Percentiles rank a stretch among this genome's conserved stretches.
Conservation (phyloP, 2,888 invertebrate species). For the Calliopum simillimum region DNA sequence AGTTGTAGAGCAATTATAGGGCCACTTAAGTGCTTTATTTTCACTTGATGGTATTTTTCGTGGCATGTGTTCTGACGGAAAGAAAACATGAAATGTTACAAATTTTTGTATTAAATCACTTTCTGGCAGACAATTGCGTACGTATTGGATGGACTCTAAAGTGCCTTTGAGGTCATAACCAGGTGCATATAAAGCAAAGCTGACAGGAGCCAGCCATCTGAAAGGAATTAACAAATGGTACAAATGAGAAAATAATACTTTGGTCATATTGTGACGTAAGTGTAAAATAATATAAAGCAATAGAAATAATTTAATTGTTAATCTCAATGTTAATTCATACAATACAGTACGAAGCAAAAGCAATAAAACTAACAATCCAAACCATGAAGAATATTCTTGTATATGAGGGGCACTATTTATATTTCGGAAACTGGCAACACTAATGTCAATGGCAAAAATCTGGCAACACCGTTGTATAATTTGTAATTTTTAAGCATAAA, state of each 20-base stretch:
- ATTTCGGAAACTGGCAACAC: too few relatives aligned
- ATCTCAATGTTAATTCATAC: too few relatives aligned
- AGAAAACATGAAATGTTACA: conserved; percentile 76
- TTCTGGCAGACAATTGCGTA: conserved; percentile 70
- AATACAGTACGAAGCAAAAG: too few relatives aligned
- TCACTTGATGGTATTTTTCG: conserved; percentile 57
- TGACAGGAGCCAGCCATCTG: conserved; percentile 75
- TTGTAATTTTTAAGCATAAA: too few relatives aligned
- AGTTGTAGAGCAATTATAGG: conserved; percentile 46
- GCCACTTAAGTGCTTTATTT: conserved; percentile 49
- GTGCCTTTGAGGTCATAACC: conserved; percentile 73
- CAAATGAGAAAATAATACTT: conserved; percentile 29
- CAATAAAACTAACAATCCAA: too few relatives aligned
- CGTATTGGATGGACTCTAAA: conserved; percentile 71
- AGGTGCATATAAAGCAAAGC: conserved; percentile 75
- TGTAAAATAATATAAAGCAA: too few relatives aligned
- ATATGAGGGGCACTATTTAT: too few relatives aligned
- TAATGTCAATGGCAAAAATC: too few relatives aligned
- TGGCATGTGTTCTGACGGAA: conserved; percentile 72
- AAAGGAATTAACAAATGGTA: conserved; percentile 20
- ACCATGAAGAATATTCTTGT: too few relatives aligned
- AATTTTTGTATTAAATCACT: conserved; percentile 70
- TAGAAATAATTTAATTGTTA: too few relatives aligned
- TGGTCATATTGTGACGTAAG: too few relatives aligned
- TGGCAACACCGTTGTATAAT: too few relatives aligned